Evolutionary conservation across 1,140 invertebrate genomes (phyloP).

Genomic region (Pseudoatta argentina): DNA sequence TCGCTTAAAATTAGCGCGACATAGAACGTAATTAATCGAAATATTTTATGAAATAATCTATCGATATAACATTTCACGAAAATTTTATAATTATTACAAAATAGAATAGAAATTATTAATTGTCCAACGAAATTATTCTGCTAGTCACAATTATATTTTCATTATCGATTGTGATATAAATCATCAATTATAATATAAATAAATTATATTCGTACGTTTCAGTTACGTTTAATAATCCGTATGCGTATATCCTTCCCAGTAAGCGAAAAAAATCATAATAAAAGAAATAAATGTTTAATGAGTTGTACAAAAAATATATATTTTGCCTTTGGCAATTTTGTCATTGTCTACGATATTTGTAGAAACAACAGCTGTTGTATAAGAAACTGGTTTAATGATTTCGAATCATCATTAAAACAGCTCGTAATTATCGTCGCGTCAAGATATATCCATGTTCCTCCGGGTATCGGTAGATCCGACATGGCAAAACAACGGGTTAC

Average conservation of each 20-base stretch:
- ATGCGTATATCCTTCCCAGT: not conserved
- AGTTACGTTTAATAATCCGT: not conserved
- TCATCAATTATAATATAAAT: not conserved
- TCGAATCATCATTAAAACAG: conserved; percentile 16
- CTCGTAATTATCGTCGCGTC: conserved; percentile 44
- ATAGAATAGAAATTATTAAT: not conserved
- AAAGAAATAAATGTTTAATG: conserved; percentile 13
- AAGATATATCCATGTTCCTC: conserved; percentile 11
- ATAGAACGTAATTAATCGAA: not conserved
- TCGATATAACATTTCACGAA: not conserved
- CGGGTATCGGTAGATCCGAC: not conserved
- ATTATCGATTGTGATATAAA: no score
- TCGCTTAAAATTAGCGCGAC: no score
- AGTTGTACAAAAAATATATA: not conserved
- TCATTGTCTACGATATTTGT: not conserved
- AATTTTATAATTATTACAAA: conserved; percentile 4
- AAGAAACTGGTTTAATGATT: not conserved
- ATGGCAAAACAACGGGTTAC: conserved; percentile 20
- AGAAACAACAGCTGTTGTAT: not conserved
- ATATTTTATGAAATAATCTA: not conserved
- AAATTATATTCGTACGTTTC: not conserved
- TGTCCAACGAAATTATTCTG: not conserved
- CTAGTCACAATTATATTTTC: not conserved
- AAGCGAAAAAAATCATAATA: not conserved
- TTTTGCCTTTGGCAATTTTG: not conserved